Evolutionary conservation across 2,888 invertebrate species (phyloP), one percentile per base, ranked within the genome.

Genomic region (Cataglyphis albicans): DNA sequence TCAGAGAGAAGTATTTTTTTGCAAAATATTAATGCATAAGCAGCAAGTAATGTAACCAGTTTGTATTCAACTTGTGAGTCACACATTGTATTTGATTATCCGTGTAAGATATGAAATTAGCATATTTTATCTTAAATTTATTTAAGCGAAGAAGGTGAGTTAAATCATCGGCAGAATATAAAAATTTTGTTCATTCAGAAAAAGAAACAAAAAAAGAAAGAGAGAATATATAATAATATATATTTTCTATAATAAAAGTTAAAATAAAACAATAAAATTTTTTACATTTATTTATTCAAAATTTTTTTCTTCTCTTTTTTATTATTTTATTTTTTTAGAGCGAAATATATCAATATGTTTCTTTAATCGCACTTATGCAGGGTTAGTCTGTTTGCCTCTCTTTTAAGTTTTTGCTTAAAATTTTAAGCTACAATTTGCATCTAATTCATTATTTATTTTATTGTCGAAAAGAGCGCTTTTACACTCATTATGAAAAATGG

Each of bases 401-500:
- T 59, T 35, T 35, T 6, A 35, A 35, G 6, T 6, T 35, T 35
- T 35, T 35, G 35, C 35, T 6, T 35, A 35, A 4, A 35, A 29
- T 41, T 59, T 59, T 29, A 29, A 41, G 38, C n/a, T 59, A 25
- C 25, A 73, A 59, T 73, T 41, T 59, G 18, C 35, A n/a, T 73
- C 7, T 73, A 73, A 73, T 73, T 21, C 5, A 38, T 2, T 25
- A 76, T 76, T 67, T 55, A 67, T 76, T 76, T 67, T 55, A 67
- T 76, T 55, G 35, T 55, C n/a, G 67, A 67, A 52, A 76, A 67
- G 41, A 12, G 15, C 55, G 55, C 55, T 64, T 65, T 29, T 15
- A 57, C 5, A 9, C 18, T n/a, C 32, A 57, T 76, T 55, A 48
- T 21, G 64, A 55, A 52, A n/a, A 67, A 76, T 29, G 15, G 9